Evolutionary conservation across 2,888 invertebrate genomes (phyloP).

Genomic region (Ethmia dodecea): DNA sequence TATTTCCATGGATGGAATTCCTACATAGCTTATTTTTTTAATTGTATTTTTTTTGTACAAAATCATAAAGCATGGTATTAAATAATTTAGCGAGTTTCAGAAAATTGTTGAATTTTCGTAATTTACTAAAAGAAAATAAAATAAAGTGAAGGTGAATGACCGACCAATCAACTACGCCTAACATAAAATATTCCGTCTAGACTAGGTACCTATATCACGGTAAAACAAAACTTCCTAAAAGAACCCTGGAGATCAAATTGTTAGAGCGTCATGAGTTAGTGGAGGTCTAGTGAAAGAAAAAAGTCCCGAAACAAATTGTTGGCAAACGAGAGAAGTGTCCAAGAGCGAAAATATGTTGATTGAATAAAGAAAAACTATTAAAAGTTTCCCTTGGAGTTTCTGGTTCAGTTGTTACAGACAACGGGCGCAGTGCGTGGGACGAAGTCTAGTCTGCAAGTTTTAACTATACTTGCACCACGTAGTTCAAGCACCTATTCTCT

Average conservation of each 20-base stretch:
- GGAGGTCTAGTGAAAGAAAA: slow-evolving; percentile 49
- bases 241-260: slow-evolving; percentile 61
- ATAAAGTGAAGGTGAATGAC: not conserved
- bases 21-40: no score
- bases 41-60: no score
- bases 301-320: slow-evolving; percentile 71
- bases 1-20: no score
- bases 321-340: slow-evolving; percentile 71
- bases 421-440: slow-evolving; percentile 46
- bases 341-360: slow-evolving; percentile 74
- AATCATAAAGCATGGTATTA: no score
- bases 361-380: slow-evolving; percentile 76
- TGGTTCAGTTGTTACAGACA: slow-evolving; percentile 53
- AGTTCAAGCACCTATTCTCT: not conserved
- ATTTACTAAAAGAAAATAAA: not conserved
- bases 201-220: slow-evolving; percentile 49
- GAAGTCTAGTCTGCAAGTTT: slow-evolving; percentile 24
- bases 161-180: slow-evolving; percentile 1
- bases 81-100: no score
- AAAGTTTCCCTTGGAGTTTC: slow-evolving; percentile 62
- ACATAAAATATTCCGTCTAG: slow-evolving; percentile 51
- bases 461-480: slow-evolving; percentile 1
- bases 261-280: slow-evolving; percentile 48
- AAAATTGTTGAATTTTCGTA: not conserved
- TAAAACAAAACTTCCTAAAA: slow-evolving; percentile 46